Base-by-base conservation (phyloP, 2,888 invertebrate genomes). In the Leucoptera coffeella region DNA sequence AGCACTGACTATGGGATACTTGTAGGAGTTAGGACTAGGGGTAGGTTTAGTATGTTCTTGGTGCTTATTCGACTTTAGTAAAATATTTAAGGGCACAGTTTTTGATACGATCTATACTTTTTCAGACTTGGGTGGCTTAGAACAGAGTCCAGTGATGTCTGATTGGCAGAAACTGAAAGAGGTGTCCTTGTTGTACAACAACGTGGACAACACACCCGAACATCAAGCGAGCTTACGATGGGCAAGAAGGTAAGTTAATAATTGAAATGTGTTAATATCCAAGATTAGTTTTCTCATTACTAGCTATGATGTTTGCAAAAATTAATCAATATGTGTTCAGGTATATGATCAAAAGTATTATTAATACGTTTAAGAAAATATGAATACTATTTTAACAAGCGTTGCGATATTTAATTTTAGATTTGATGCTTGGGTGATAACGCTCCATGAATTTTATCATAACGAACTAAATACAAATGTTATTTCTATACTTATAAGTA, bases 121-220 rank as follows among this genome's bases (percentile, higher is more conserved):
- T 27, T 17, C 54, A 80, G 90, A 91, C 64, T 77, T 90, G 14
- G 90, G 89, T 29, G 93, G 92, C 0, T 64, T 91, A 38, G 84
- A 84, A 23, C 80, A 82, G 31, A 82, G 81, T 22, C 91, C 93
- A 44, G 78, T 92, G 38, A 72, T 94, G 46, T 86, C 86, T 0
- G 92, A 92, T 45, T 91, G 87, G 78, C 84, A 87, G 41, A 78
- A 88, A 31, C 52, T 92, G 20, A 90, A 90, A 47, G 81, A 82
- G 47, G 87, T 88, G 1, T 75, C 78, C 1, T 72, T 73, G 50
- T 57, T 77, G 23, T 75, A 79, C 35, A 78, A 78, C 11, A 78
- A 77, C 35, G 75, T 71, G n/a, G 81, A 82, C 32, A 77, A 77
- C 5, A 75, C 77, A 9, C 77, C 81, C 1, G 81, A 85, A 39